Evolutionary conservation across 1,140 invertebrate species (phyloP).

Genomic region (Metaphire vulgaris): DNA sequence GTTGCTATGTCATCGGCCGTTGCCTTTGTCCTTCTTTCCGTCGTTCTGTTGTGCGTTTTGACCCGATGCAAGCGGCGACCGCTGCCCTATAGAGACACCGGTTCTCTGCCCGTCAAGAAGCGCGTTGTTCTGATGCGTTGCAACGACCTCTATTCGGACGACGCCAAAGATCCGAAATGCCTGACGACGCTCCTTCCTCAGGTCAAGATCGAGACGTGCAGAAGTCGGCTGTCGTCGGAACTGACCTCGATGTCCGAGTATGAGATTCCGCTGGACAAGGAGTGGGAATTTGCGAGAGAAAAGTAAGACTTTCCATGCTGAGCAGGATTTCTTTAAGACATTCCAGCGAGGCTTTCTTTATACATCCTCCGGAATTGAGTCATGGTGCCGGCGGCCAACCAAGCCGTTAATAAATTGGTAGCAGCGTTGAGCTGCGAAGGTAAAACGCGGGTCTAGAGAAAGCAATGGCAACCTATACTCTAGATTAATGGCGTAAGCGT

Average conservation of each 20-base stretch:
- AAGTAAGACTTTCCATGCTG: too few relatives aligned
- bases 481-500: too few relatives aligned
- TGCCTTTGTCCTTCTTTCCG: constrained; percentile 59
- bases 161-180: constrained; percentile 34
- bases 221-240: constrained; percentile 45
- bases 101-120: constrained; percentile 72
- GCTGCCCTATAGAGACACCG: constrained; percentile 52
- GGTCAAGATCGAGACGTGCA: constrained; percentile 49
- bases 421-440: too few relatives aligned
- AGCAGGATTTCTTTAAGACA: too few relatives aligned
- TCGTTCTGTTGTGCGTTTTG: constrained; percentile 55
- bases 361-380: too few relatives aligned
- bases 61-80: constrained; percentile 58
- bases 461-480: too few relatives aligned
- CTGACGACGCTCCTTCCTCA: constrained; percentile 46
- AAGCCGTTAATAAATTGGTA: too few relatives aligned
- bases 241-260: constrained; percentile 68
- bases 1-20: constrained; percentile 40
- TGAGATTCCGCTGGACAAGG: constrained; percentile 80
- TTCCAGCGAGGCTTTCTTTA: too few relatives aligned
- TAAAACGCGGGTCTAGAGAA: too few relatives aligned
- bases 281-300: constrained; percentile 82
- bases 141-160: constrained; percentile 36
- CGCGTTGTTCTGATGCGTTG: constrained; percentile 69
- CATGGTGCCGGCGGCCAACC: too few relatives aligned